A percentile compares a stretch with the other conserved stretches of the same genome.
Evolutionary conservation across 2,888 invertebrate species (phyloP).

Genomic region (Noctua janthina): DNA sequence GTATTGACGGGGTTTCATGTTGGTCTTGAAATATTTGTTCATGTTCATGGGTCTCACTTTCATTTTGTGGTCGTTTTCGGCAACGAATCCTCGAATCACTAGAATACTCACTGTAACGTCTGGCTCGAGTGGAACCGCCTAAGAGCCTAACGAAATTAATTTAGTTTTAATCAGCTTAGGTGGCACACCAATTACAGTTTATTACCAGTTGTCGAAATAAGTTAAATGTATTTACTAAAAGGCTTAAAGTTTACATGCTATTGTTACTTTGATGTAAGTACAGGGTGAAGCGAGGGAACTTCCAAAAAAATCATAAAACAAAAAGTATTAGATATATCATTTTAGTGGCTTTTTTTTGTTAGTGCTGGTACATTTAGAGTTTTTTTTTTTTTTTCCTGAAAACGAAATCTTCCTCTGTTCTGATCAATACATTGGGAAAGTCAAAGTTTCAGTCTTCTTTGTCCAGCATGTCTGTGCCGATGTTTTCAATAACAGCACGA

Average conservation of each 20-base stretch:
- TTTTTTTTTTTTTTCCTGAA: too few relatives aligned
- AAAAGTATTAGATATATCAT: too few relatives aligned
- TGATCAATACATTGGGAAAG: too few relatives aligned
- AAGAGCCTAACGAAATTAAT: slow-evolving; percentile 4
- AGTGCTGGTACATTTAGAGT: too few relatives aligned
- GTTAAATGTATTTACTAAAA: background rate
- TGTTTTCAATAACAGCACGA: too few relatives aligned
- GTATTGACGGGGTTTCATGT: slow-evolving; percentile 60
- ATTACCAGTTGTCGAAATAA: background rate
- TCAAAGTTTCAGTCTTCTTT: too few relatives aligned
- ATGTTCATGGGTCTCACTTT: slow-evolving; percentile 40
- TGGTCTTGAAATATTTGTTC: slow-evolving; percentile 47
- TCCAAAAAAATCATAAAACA: background rate
- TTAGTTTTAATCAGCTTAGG: slow-evolving; percentile 27
- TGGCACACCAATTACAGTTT: slow-evolving; percentile 9
- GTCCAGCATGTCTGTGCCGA: too few relatives aligned
- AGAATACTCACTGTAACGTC: slow-evolving; percentile 3
- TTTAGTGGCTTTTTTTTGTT: too few relatives aligned
- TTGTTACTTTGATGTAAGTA: background rate
- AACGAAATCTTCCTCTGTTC: too few relatives aligned
- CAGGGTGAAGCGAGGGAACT: background rate
- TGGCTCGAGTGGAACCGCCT: background rate
- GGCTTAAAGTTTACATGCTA: background rate
- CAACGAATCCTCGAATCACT: background rate
- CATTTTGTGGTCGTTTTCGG: slow-evolving; percentile 8